A percentile compares a stretch with the other conserved stretches of the same genome.
These are phyloP conservation scores for Pipistrellus pygmaeus DNA, from an alignment of 2,797 vertebrate genomes.

Conservation along the genomic window DNA sequence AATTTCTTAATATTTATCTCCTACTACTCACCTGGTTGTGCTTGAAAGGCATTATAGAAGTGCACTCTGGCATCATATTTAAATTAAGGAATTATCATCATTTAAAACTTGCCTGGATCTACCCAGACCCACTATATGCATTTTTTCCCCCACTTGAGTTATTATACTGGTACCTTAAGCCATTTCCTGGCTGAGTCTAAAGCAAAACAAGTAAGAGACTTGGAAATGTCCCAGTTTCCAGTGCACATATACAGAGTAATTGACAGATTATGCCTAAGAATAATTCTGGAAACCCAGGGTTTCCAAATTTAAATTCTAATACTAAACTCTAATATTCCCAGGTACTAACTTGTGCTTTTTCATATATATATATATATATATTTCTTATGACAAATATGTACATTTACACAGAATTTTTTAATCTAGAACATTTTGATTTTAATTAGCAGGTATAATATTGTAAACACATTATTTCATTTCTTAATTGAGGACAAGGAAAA, in stretches of 20 bases:
- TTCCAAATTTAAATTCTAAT: not conserved
- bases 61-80: not conserved
- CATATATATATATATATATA: too few species aligned
- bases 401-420: not conserved
- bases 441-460: not conserved
- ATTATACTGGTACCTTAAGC: not conserved
- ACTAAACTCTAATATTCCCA: not conserved
- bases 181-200: conserved; percentile 13
- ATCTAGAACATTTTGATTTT: conserved; percentile 18
- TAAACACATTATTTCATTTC: not conserved
- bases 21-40: not conserved
- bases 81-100: not conserved
- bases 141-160: not conserved
- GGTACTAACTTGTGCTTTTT: not conserved
- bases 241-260: not conserved
- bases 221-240: not conserved
- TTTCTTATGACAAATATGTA: not conserved
- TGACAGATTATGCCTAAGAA: not conserved
- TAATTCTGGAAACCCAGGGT: not conserved
- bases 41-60: not conserved
- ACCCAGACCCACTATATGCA: not conserved
- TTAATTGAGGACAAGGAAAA: not conserved
- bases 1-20: not conserved
- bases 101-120: not conserved
- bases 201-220: not conserved